Evolutionary conservation across 2,797 vertebrate genomes (phyloP).

Genomic region (Dipus sagitta): DNA sequence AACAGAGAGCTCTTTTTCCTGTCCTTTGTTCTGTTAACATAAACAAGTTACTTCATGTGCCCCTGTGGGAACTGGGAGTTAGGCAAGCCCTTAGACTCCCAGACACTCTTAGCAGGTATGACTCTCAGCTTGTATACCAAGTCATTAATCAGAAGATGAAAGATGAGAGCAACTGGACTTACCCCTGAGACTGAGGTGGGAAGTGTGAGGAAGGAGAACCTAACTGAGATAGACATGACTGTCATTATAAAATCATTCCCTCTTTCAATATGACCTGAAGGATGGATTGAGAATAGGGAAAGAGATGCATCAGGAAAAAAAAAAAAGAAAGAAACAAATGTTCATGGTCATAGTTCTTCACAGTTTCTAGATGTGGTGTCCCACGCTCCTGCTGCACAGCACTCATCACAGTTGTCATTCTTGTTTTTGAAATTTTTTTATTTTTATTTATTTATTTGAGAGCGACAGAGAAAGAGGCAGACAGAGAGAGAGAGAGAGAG

Average conservation of each 20-base stretch:
- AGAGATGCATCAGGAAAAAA: background rate
- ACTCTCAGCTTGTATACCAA: slow-evolving; percentile 70
- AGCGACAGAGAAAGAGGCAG: no score
- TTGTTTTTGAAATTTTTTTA: no score
- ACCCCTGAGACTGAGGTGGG: background rate
- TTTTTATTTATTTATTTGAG: no score
- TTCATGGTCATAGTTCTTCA: background rate
- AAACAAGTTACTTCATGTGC: slow-evolving; percentile 83
- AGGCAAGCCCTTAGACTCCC: slow-evolving; percentile 78
- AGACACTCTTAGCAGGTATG: slow-evolving; percentile 78
- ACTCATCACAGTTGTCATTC: background rate
- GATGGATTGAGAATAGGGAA: background rate
- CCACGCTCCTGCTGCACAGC: background rate
- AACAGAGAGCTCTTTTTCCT: slow-evolving; percentile 62
- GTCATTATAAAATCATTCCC: background rate
- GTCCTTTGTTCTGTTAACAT: slow-evolving; percentile 76
- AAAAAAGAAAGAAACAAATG: no score
- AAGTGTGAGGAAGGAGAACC: background rate
- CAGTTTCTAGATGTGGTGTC: background rate
- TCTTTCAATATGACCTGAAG: background rate
- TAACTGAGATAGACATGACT: background rate
- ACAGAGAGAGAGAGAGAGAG: no score
- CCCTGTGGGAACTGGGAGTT: slow-evolving; percentile 81
- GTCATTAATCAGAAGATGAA: slow-evolving; percentile 74
- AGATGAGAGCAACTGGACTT: slow-evolving; percentile 69